A percentile compares a stretch with the other conserved stretches of the same genome.
Conservation (phyloP, 2,888 invertebrate species). For the Pristionchus mayeri region DNA sequence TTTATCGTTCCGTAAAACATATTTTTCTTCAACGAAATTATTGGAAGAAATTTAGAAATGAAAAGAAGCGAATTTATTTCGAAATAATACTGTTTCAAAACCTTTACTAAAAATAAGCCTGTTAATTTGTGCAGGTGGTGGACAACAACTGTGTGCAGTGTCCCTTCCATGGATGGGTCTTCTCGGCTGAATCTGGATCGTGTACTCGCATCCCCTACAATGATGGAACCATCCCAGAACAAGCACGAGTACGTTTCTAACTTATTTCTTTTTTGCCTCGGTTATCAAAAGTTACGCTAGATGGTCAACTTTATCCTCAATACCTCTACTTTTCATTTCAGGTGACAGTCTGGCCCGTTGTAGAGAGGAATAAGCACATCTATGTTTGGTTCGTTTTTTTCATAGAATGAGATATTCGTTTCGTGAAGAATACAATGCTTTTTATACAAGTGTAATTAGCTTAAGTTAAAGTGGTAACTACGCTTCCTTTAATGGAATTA, state of each 20-base stretch:
- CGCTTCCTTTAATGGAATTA: no score
- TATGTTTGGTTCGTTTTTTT: constrained; percentile 83
- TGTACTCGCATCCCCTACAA: constrained; percentile 86
- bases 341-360: constrained; percentile 83
- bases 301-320: no score
- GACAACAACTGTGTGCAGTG: constrained; percentile 85
- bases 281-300: no score
- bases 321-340: no score
- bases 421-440: no score
- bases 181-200: constrained; percentile 84
- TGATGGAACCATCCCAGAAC: constrained; percentile 80
- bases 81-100: no score
- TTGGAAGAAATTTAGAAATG: neutral
- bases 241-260: constrained; percentile 81
- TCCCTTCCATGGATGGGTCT: constrained; percentile 91
- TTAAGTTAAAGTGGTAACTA: no score
- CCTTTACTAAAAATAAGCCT: no score
- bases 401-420: no score
- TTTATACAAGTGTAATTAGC: no score
- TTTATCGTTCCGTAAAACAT: no score
- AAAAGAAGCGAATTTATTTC: neutral
- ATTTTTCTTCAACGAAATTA: neutral
- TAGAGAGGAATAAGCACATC: constrained; percentile 85
- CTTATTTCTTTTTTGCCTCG: no score
- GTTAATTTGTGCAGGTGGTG: constrained; percentile 76